Conservation (phyloP, 2,113 vertebrate genomes). For the Ovis aries region DNA sequence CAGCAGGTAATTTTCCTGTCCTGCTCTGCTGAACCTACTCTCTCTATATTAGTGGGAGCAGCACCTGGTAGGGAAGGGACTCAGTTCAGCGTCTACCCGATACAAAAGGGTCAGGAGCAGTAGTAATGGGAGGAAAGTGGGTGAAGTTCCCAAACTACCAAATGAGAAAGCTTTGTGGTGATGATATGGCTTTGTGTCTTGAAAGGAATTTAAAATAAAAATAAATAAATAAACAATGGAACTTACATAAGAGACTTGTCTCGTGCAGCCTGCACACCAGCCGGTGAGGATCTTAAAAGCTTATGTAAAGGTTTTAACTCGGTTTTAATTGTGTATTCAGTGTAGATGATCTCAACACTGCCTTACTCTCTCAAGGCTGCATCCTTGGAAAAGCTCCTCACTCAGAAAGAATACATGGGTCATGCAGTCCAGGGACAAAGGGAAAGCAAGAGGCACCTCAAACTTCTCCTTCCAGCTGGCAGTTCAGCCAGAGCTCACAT, state of each 20-base stretch:
- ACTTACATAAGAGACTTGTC: neutral
- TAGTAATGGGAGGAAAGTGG: neutral
- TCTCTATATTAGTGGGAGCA: too few relatives aligned
- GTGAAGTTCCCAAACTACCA: neutral
- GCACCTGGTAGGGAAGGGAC: neutral
- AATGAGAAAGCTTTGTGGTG: neutral
- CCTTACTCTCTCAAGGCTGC: neutral
- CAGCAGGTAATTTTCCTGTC: neutral
- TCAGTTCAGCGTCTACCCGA: accelerated
- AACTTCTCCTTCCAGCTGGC: neutral
- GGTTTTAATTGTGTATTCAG: neutral
- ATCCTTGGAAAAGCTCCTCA: neutral
- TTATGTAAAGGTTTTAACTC: neutral
- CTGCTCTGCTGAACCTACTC: neutral
- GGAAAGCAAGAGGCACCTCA: neutral
- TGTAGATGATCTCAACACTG: neutral
- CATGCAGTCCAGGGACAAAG: neutral
- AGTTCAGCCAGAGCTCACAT: neutral
- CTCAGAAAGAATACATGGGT: neutral
- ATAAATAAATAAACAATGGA: neutral
- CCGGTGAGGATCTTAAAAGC: neutral
- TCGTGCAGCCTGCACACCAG: accelerated
- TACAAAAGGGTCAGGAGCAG: neutral
- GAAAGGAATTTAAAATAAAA: neutral
- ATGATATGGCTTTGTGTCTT: neutral